These are phyloP conservation scores for Melinopterus prodromus DNA, from an alignment of 2,888 invertebrate species.

Conservation along the genomic window DNA sequence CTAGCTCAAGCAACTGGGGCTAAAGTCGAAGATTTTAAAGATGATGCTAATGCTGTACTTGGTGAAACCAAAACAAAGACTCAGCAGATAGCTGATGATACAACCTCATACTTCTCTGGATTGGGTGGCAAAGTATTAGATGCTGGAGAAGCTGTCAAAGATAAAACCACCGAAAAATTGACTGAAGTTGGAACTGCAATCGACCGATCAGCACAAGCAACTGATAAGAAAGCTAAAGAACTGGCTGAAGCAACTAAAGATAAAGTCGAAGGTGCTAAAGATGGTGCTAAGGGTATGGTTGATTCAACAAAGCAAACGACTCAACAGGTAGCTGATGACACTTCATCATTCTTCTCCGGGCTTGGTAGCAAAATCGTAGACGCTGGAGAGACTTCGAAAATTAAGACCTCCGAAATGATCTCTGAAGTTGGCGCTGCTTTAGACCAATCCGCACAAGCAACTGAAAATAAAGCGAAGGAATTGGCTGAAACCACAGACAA, in stretches of 20 bases:
- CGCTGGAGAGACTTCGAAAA: not conserved
- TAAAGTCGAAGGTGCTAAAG: conserved; percentile 23
- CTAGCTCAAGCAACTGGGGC: conserved; percentile 26
- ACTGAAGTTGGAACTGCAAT: not conserved
- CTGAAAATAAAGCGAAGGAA: conserved; percentile 15
- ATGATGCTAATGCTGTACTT: conserved; percentile 14
- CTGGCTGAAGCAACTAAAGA: conserved; percentile 35
- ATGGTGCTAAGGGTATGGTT: conserved; percentile 13
- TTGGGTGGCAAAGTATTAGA: not conserved
- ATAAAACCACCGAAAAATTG: conserved; percentile 10
- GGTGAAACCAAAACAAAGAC: not conserved
- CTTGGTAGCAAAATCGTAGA: conserved; percentile 9
- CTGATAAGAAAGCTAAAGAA: conserved; percentile 32
- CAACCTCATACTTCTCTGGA: not conserved
- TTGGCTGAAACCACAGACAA: conserved; percentile 8
- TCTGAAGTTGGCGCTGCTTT: not conserved
- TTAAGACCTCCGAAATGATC: not conserved
- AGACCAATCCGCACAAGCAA: conserved; percentile 18
- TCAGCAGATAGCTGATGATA: conserved; percentile 13
- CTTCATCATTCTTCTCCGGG: conserved; percentile 15
- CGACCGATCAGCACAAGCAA: not conserved
- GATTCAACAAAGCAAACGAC: conserved; percentile 6
- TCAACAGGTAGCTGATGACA: conserved; percentile 12
- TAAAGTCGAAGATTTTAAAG: conserved; percentile 29
- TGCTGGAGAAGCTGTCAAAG: conserved; percentile 9